Percentiles rank a stretch among this genome's conserved stretches.
Evolutionary conservation across 2,888 invertebrate species (phyloP).

Genomic region (Phragmatobia fuliginosa): DNA sequence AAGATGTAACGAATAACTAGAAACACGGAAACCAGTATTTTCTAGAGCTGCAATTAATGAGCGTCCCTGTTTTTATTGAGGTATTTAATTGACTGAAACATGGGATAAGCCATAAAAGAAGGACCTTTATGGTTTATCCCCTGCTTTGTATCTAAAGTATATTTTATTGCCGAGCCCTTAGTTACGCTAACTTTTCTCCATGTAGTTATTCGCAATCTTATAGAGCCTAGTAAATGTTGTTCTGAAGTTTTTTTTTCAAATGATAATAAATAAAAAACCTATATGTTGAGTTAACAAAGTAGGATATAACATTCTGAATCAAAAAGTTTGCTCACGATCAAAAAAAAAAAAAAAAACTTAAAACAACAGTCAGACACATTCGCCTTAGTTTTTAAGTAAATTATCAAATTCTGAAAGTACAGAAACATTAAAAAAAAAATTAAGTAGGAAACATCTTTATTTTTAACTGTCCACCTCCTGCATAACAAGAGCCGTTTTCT

Average conservation of each 20-base stretch:
- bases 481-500: no score
- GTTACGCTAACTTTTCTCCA: not conserved
- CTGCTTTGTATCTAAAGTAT: not conserved
- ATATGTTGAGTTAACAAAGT: not conserved
- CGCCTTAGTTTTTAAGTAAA: not conserved
- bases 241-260: no score
- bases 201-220: not conserved
- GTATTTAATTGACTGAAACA: conserved; percentile 31
- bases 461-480: no score
- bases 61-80: conserved; percentile 22
- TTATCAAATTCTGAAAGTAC: not conserved
- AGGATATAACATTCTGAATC: not conserved
- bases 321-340: not conserved
- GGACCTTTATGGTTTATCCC: conserved; percentile 10
- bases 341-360: not conserved
- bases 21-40: not conserved
- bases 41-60: conserved; percentile 28
- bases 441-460: no score
- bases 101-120: conserved; percentile 29
- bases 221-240: no score
- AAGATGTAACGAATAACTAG: not conserved
- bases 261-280: no score
- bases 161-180: not conserved
- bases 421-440: not conserved
- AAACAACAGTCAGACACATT: no score